A percentile compares a stretch with the other conserved stretches of the same genome.
These are phyloP conservation scores for Bos taurus DNA, from an alignment of 2,113 vertebrate genomes.

Conservation along the genomic window ARS-UCD2.0 NC_037349.1:21858001-21858500, in stretches of 20 bases:
- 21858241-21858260: neutral
- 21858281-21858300: neutral
- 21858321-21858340: neutral
- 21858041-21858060: neutral
- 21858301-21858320: neutral
- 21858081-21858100: slow-evolving; percentile 13
- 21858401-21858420: neutral
- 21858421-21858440: neutral
- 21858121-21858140: neutral
- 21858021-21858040: neutral
- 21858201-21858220: neutral
- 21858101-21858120: neutral
- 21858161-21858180: neutral
- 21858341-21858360: neutral
- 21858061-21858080: neutral
- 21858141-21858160: neutral
- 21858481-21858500: neutral
- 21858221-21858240: neutral
- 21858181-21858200: neutral
- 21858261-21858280: neutral
- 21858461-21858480: neutral
- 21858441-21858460: neutral
- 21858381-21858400: neutral
- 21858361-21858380: neutral
- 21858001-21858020: neutral